These are phyloP conservation scores for Pollenia amentaria DNA, from an alignment of 2,888 invertebrate genomes.

Conservation along the genomic window DNA sequence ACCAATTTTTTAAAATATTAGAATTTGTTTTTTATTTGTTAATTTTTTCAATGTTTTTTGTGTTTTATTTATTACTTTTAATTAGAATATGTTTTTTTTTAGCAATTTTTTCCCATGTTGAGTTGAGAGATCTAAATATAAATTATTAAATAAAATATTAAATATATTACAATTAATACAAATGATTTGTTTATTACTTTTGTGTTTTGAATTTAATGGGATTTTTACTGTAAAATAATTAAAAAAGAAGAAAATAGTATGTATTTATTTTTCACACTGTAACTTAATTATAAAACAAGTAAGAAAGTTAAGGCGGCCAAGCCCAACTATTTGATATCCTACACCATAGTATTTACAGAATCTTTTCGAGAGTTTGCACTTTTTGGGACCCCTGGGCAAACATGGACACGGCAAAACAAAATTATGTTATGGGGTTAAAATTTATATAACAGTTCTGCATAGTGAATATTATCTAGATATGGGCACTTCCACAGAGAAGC, in stretches of 20 bases:
- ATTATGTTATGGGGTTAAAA: too few species aligned
- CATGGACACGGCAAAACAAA: too few species aligned
- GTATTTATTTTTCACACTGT: slow-evolving; percentile 24
- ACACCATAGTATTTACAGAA: too few species aligned
- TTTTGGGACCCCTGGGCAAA: too few species aligned
- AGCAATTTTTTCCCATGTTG: slow-evolving; percentile 56
- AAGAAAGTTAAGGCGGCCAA: not conserved
- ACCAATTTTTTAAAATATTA: slow-evolving; percentile 52
- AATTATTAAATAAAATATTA: slow-evolving; percentile 71
- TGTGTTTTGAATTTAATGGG: slow-evolving; percentile 16
- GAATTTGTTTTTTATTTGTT: slow-evolving; percentile 55
- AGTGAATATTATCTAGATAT: too few species aligned
- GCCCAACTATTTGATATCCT: not conserved
- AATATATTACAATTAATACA: slow-evolving; percentile 72
- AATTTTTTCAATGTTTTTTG: slow-evolving; percentile 49
- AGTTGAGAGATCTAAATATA: slow-evolving; percentile 64
- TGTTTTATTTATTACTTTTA: slow-evolving; percentile 63
- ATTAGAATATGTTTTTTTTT: slow-evolving; percentile 67
- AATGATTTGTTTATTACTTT: slow-evolving; percentile 61
- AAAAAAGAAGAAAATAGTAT: not conserved
- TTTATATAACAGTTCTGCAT: too few species aligned
- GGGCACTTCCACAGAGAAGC: too few species aligned
- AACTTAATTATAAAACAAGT: slow-evolving; percentile 4
- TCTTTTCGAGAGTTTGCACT: too few species aligned
- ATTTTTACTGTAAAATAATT: slow-evolving; percentile 9